Evolutionary conservation across 2,888 invertebrate genomes (phyloP).

Genomic region (Philopedon plagiatum): DNA sequence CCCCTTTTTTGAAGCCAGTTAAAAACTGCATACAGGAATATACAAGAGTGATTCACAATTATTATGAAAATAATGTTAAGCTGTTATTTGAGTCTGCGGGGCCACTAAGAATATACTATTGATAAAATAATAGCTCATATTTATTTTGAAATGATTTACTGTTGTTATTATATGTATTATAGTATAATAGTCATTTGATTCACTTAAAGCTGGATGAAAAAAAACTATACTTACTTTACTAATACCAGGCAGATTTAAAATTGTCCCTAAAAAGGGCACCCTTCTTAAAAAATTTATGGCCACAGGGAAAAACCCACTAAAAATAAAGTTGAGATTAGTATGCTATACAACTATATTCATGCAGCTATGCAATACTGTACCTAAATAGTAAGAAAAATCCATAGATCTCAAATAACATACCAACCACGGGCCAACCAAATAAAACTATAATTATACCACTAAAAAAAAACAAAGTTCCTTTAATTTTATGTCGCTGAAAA

Average conservation of each 20-base stretch:
- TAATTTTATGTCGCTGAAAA: conserved; percentile 96
- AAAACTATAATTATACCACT: conserved; percentile 94
- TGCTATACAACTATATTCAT: neutral
- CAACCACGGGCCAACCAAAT: conserved; percentile 95
- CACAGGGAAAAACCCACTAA: conserved; percentile 97
- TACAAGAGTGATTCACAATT: too few species aligned
- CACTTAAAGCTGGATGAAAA: neutral
- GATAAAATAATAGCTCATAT: too few species aligned
- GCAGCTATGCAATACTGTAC: conserved; percentile 66
- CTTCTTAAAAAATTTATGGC: conserved; percentile 95
- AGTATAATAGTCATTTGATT: conserved; percentile 35
- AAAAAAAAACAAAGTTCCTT: conserved; percentile 91
- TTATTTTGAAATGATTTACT: too few species aligned
- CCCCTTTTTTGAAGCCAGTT: too few species aligned
- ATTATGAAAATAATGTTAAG: too few species aligned
- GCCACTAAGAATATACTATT: too few species aligned
- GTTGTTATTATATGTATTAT: too few species aligned
- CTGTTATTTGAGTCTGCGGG: too few species aligned
- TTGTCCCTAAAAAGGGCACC: conserved; percentile 90
- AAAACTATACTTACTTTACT: conserved; percentile 77
- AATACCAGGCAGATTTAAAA: conserved; percentile 92
- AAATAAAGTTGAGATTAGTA: conserved; percentile 58
- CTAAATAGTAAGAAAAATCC: conserved; percentile 92
- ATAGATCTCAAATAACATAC: conserved; percentile 97
- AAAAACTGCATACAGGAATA: too few species aligned